Percentiles rank a stretch among this genome's conserved stretches.
phyloP scores from a whole-genome alignment of 2,113 vertebrate genomes.

The Pungitius pungitius region DNA sequence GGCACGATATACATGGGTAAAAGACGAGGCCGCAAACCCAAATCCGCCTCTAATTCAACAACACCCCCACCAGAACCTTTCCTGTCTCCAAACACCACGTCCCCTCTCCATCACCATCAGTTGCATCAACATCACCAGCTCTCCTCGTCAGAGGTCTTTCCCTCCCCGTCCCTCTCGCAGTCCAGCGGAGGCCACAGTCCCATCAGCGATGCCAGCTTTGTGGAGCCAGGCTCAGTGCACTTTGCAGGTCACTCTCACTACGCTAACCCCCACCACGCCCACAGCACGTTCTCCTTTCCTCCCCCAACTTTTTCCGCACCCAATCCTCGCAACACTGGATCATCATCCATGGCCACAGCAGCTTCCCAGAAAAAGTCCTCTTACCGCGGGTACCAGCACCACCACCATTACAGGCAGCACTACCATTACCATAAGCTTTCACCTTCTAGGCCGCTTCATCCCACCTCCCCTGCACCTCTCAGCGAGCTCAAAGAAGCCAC shows the following conservation, averaged over 20 bases:
- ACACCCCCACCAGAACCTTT: conserved; percentile 75
- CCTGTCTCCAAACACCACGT: conserved; percentile 78
- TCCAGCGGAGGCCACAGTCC: conserved; percentile 96
- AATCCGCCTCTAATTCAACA: conserved; percentile 67
- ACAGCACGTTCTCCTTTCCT: conserved; percentile 79
- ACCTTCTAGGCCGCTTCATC: conserved; percentile 81
- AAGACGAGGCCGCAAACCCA: conserved; percentile 97
- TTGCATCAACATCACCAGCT: conserved; percentile 81
- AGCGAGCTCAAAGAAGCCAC: conserved; percentile 97
- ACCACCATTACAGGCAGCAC: conserved; percentile 81
- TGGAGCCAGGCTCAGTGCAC: conserved; percentile 94
- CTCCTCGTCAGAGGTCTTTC: conserved; percentile 85
- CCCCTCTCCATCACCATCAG: conserved; percentile 81
- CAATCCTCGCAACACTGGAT: conserved; percentile 71
- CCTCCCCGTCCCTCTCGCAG: conserved; percentile 90
- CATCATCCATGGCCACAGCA: conserved; percentile 46
- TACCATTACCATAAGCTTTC: conserved; percentile 82
- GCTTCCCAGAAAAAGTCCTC: conserved; percentile 80
- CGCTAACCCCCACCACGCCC: conserved; percentile 74
- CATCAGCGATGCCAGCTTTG: conserved; percentile 92
- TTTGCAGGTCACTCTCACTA: conserved; percentile 82
- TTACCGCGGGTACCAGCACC: conserved; percentile 78
- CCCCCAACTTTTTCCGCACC: conserved; percentile 81
- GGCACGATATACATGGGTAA: conserved; percentile 99
- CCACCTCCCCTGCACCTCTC: conserved; percentile 87